These are phyloP conservation scores for Caenorhabditis brenneri DNA, from an alignment of 1,140 invertebrate genomes.

Conservation along the genomic window DNA sequence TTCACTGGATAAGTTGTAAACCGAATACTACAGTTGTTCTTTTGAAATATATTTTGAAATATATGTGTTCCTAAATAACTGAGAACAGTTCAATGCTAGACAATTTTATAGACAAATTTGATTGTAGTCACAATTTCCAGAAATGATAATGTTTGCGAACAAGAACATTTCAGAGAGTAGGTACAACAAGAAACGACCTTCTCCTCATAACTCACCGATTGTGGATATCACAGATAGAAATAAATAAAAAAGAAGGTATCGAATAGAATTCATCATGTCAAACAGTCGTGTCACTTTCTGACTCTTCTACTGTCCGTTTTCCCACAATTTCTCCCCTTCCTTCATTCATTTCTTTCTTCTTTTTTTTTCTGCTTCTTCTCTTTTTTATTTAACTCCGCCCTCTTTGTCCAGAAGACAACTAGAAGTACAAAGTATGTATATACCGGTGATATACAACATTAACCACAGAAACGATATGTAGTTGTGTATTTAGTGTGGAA, in stretches of 20 bases:
- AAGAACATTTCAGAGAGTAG: too few relatives aligned
- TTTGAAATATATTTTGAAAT: too few relatives aligned
- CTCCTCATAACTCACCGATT: background rate
- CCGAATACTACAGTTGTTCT: too few relatives aligned
- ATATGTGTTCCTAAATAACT: too few relatives aligned
- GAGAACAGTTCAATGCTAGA: too few relatives aligned
- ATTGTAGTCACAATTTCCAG: too few relatives aligned
- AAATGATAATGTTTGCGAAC: too few relatives aligned
- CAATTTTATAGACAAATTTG: too few relatives aligned
- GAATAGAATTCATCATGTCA: background rate
- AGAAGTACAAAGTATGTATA: background rate
- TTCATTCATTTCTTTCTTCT: background rate
- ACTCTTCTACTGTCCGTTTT: background rate
- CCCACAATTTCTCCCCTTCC: background rate
- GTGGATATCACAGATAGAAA: background rate
- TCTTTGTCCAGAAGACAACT: slow-evolving; percentile 1
- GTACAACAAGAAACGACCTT: background rate
- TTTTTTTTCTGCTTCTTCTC: background rate
- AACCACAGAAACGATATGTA: background rate
- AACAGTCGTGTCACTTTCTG: background rate
- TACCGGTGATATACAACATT: slow-evolving; percentile 32
- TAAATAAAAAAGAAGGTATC: background rate
- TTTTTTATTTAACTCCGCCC: background rate
- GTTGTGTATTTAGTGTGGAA: background rate
- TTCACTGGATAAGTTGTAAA: too few relatives aligned